Conservation (phyloP, 2,797 vertebrate species). For the Sebastes variabilis region DNA sequence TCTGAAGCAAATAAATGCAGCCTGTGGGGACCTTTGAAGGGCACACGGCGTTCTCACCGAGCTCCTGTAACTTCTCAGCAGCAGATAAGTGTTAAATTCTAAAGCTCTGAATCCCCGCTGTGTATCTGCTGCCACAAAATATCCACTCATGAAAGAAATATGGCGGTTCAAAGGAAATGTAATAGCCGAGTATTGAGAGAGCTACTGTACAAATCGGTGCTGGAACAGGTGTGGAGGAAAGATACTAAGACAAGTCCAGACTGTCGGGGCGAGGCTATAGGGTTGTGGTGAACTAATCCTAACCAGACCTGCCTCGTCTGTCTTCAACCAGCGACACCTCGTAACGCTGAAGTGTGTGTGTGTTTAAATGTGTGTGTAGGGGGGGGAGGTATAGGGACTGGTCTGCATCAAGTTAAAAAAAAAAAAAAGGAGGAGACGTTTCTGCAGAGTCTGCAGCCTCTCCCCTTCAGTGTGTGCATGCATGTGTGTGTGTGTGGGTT, state of each 20-base stretch:
- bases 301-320: slow-evolving; percentile 74
- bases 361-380: slow-evolving; percentile 37
- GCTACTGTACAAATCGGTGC: slow-evolving; percentile 55
- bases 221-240: slow-evolving; percentile 67
- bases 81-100: slow-evolving; percentile 63
- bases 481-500: slow-evolving; percentile 22
- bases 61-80: slow-evolving; percentile 62
- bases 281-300: slow-evolving; percentile 68
- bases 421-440: slow-evolving; percentile 37
- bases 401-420: slow-evolving; percentile 67
- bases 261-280: slow-evolving; percentile 37
- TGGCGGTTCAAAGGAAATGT: slow-evolving; percentile 61
- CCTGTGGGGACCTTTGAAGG: slow-evolving; percentile 64
- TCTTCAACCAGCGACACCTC: slow-evolving; percentile 79
- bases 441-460: slow-evolving; percentile 68
- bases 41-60: slow-evolving; percentile 40
- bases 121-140: slow-evolving; percentile 52
- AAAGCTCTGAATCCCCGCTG: slow-evolving; percentile 49
- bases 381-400: slow-evolving; percentile 41
- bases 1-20: slow-evolving; percentile 61
- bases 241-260: slow-evolving; percentile 50
- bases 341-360: slow-evolving; percentile 55
- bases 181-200: slow-evolving; percentile 46
- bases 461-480: slow-evolving; percentile 8
- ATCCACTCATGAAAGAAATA: slow-evolving; percentile 59